Evolutionary conservation across 2,113 vertebrate species (phyloP).

Genomic region (Carassius carassius): DNA sequence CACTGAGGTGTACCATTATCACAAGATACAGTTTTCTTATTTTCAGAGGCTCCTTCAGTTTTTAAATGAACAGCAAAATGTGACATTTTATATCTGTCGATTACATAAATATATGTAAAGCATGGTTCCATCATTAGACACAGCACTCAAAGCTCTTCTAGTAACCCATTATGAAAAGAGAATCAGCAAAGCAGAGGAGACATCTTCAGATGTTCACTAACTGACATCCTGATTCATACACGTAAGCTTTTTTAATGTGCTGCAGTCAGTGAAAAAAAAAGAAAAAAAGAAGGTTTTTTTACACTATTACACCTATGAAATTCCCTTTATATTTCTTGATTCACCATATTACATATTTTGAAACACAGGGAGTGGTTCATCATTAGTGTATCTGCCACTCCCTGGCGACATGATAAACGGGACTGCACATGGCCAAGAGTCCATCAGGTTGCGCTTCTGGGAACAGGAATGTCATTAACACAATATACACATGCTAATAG

Average conservation of each 20-base stretch:
- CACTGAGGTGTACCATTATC: not conserved
- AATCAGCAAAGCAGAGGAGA: not conserved
- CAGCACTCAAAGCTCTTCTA: not conserved
- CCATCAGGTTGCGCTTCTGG: not conserved
- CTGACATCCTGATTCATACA: not conserved
- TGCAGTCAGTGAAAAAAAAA: not conserved
- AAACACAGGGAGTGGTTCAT: slow-evolving; percentile 22
- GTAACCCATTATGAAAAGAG: not conserved
- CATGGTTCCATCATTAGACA: not conserved
- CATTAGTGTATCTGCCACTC: slow-evolving; percentile 23
- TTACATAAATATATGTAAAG: not conserved
- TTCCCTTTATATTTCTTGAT: not conserved
- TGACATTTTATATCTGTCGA: not conserved
- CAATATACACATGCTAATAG: not conserved
- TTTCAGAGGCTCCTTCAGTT: not conserved
- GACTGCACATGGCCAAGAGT: not conserved
- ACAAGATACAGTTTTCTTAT: not conserved
- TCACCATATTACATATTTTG: not conserved
- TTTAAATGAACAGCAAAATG: slow-evolving; percentile 13
- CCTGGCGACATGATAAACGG: slow-evolving; percentile 17
- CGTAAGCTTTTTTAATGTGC: not conserved
- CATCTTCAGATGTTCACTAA: not conserved
- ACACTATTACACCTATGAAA: not conserved
- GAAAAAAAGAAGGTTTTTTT: not conserved
- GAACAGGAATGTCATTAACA: not conserved